Evolutionary conservation across 2,888 invertebrate species (phyloP), one percentile per base, ranked within the genome.

Genomic region (Operophtera brumata): DNA sequence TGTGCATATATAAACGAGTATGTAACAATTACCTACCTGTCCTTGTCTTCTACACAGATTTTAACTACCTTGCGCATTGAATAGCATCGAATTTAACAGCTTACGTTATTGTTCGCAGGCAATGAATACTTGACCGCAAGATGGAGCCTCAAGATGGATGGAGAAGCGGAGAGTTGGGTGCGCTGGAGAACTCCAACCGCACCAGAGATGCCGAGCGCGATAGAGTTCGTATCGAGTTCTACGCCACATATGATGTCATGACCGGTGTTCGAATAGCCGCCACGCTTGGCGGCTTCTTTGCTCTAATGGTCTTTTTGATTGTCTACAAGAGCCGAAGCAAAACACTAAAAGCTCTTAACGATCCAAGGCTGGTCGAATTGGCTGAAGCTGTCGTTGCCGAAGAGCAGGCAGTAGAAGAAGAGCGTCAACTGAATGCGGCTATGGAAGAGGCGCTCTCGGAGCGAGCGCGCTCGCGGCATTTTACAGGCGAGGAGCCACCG

Each of bases 191-290:
- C 76, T 75, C 78, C 59, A 88, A 82, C 54, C 78, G 71, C 61
- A 70, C 86, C 62, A 82, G 82, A 63, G 78, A 78, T 69, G 86
- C 90, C 68, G 93, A 94, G 70, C 92, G 94, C 51, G 94, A 95
- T 78, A 92, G 93, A 73, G 92, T 94, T 71, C 94, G 94, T 74
- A 92, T 94, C 71, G 95, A 95, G 79, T 97, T 96, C 89, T 96
- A 96, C 91, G 94, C 94, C 71, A 96, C 96, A 34, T 97, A 97
- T 88, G 96, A 97, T 91, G 95, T 95, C 82, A 97, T 96, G 96
- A 97, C 97, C 71, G 97, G 97, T 65, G 94, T 97, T 63, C 93
- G 97, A 65, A 97, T 97, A 84, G 97, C 97, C 69, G 96, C 96
- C 68, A 97, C 97, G 2, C 91, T 97, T 47, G 96, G 97, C 71